These are phyloP conservation scores for Falco punctatus DNA, from an alignment of 2,113 vertebrate species.

Conservation along the genomic window DNA sequence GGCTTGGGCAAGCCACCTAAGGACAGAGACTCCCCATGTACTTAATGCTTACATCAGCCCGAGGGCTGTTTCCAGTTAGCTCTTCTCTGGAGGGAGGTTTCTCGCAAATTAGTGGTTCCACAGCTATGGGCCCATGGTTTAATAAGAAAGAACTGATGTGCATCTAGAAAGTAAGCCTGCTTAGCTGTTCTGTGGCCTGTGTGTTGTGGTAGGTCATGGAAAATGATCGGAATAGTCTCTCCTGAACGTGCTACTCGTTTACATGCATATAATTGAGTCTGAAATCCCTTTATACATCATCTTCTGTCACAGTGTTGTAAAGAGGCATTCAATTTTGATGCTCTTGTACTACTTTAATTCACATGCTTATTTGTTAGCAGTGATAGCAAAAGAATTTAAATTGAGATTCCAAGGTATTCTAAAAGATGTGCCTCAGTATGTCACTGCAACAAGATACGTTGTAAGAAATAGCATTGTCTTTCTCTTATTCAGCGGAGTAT, in stretches of 20 bases:
- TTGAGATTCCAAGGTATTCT: not conserved
- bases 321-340: not conserved
- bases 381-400: not conserved
- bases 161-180: not conserved
- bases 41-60: constrained; percentile 57
- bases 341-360: not conserved
- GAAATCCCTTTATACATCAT: not conserved
- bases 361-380: not conserved
- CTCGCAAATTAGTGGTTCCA: constrained; percentile 62
- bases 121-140: constrained; percentile 39
- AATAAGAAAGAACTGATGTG: constrained; percentile 21
- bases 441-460: not conserved
- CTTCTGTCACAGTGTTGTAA: not conserved
- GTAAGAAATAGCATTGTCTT: not conserved
- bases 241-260: constrained; percentile 4
- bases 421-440: not conserved
- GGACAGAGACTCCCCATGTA: constrained; percentile 62
- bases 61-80: constrained; percentile 48
- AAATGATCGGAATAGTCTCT: not conserved
- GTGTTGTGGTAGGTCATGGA: not conserved
- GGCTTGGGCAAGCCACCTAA: constrained; percentile 54
- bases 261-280: not conserved
- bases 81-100: constrained; percentile 50
- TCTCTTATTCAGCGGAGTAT: not conserved
- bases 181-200: constrained; percentile 15